A percentile compares a stretch with the other conserved stretches of the same genome.
Evolutionary conservation across 2,113 vertebrate species (phyloP).

Genomic region (Amia ocellicauda): DNA sequence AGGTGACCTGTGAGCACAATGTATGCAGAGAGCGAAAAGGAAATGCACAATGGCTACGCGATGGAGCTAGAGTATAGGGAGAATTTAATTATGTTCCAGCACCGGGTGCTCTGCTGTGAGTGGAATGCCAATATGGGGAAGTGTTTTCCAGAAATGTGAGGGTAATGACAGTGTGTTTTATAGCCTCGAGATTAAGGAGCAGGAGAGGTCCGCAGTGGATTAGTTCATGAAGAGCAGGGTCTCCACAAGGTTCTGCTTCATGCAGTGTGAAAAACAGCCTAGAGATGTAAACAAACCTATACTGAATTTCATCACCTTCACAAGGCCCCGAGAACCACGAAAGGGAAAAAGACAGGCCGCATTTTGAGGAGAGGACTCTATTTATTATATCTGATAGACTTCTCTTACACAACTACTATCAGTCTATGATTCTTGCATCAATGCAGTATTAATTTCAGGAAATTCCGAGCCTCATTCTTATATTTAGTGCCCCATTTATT

Average conservation of each 20-base stretch:
- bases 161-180: conserved; percentile 7
- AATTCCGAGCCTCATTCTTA: too few relatives aligned
- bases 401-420: too few relatives aligned
- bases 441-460: too few relatives aligned
- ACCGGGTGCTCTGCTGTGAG: conserved; percentile 19
- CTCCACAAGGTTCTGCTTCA: conserved; percentile 2
- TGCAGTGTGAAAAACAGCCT: conserved; percentile 18
- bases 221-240: conserved; percentile 17
- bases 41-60: not conserved
- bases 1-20: not conserved
- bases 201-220: conserved; percentile 16
- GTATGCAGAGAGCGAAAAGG: not conserved
- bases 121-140: not conserved
- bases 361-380: not conserved
- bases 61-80: not conserved
- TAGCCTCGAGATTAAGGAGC: not conserved
- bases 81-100: conserved; percentile 4
- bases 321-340: not conserved
- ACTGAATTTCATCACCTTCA: not conserved
- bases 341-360: not conserved
- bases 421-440: too few relatives aligned
- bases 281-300: not conserved
- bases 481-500: too few relatives aligned
- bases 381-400: too few relatives aligned
- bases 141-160: conserved; percentile 4